Base-by-base conservation (phyloP, 2,113 vertebrate species). In the Podiceps cristatus region DNA sequence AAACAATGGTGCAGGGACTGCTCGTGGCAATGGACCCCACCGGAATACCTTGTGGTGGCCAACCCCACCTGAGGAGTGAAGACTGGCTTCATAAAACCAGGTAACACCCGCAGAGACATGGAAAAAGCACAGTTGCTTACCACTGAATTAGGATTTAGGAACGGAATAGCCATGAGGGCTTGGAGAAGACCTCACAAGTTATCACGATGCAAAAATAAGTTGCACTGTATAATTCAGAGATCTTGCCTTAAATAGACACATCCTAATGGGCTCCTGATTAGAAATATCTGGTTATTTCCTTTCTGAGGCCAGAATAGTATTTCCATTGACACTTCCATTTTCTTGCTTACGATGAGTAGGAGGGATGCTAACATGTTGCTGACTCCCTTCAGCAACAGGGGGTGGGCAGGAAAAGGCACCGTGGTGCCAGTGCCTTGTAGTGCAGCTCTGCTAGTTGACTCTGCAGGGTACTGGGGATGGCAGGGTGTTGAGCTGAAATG, bases 171-270 rank as follows among this genome's bases (percentile, higher is more conserved):
- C 53, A 16, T 0, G 24, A 73, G 45, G 25, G 33, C 35, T 53
- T 0, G 20, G 33, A 53, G 52, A 13, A 81, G 40, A 35, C 44
- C 56, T 72, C 18, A 35, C 0, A 1, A 0, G 0, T 20, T 40
- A 20, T 1, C 7, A 42, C 0, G 1, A 62, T 1, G 1, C 35
- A 80, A 31, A 66, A 9, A 17, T 24, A 74, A 42, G 47, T 25
- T 44, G 40, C 9, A 13, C 44, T 44, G 13, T n/a, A 3, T 56
- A n/a, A 58, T 9, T 55, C 25, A 25, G 42, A 80, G 49, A 27
- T 24, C 5, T 29, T 50, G 56, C 75, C 66, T 33, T 49, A 78
- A 75, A 50, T 2, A 79, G 40, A 56, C 22, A 55, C 1, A n/a
- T 12, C 16, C 67, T 50, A 83, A 35, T 8, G 75, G 35, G 27